A percentile compares a stretch with the other conserved stretches of the same genome.
Conservation (phyloP, 2,797 vertebrate genomes). For the Scolopax rusticola region DNA sequence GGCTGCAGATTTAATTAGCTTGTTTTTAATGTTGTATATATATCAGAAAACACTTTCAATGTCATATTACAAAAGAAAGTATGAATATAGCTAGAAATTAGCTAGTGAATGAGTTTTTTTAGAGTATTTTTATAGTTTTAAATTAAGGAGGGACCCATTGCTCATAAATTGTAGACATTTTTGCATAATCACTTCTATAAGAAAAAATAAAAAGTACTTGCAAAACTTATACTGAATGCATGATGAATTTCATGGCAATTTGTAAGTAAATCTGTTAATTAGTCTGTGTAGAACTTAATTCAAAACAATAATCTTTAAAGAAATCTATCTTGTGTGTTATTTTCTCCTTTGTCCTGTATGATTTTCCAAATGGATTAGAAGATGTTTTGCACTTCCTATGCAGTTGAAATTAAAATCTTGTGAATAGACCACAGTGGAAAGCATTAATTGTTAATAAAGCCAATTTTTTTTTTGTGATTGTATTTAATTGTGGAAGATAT, state of each 20-base stretch:
- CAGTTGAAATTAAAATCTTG: neutral
- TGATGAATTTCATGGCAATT: neutral
- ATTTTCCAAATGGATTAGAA: neutral
- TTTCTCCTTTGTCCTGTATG: neutral
- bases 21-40: slow-evolving; percentile 4
- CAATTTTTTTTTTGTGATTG: neutral
- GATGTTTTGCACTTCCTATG: neutral
- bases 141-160: neutral
- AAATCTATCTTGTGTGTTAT: neutral
- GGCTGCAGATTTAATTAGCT: slow-evolving; percentile 28
- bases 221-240: neutral
- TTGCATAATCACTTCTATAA: neutral
- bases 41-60: slow-evolving; percentile 20
- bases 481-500: neutral
- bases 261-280: slow-evolving; percentile 3
- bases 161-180: neutral
- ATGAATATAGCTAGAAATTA: neutral
- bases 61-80: neutral
- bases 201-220: neutral
- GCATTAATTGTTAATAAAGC: neutral
- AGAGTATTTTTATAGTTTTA: neutral
- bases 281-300: neutral
- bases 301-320: neutral
- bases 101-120: neutral
- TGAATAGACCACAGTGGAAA: neutral